These are phyloP conservation scores for Chesias legatella DNA, from an alignment of 2,888 invertebrate species.

Conservation along the genomic window DNA sequence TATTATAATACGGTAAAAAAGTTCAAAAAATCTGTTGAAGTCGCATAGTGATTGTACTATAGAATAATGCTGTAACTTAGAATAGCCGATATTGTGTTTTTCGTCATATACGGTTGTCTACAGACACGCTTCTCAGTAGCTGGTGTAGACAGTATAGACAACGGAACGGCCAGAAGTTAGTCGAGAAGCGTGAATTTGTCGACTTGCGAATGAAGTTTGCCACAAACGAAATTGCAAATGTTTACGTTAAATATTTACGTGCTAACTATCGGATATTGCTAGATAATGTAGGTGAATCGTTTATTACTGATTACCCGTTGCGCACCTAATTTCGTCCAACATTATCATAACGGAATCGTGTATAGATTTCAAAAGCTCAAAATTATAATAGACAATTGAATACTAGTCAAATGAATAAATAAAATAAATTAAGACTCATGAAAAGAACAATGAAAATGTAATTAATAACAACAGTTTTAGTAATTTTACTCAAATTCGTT, in stretches of 20 bases:
- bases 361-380: conserved; percentile 28
- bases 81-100: conserved; percentile 21
- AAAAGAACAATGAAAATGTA: conserved; percentile 16
- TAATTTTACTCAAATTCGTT: too few species aligned
- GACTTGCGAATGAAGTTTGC: conserved; percentile 18
- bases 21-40: conserved; percentile 33
- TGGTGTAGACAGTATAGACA: conserved; percentile 4
- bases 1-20: conserved; percentile 29
- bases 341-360: conserved; percentile 18
- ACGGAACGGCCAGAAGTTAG: conserved; percentile 5
- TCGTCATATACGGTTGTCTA: conserved; percentile 5
- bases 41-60: conserved; percentile 31
- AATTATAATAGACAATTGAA: conserved; percentile 27
- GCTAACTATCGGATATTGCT: conserved; percentile 21
- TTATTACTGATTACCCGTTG: conserved; percentile 16
- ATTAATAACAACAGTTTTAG: neutral
- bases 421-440: conserved; percentile 13
- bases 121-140: conserved; percentile 6
- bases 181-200: conserved; percentile 10
- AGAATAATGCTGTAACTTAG: conserved; percentile 26
- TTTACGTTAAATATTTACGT: conserved; percentile 19
- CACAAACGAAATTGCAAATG: conserved; percentile 12
- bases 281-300: conserved; percentile 19
- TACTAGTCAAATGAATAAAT: conserved; percentile 29
- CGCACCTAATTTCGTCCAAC: conserved; percentile 25